A percentile compares a stretch with the other conserved stretches of the same genome.
These are phyloP conservation scores for Calephelis perditalis DNA, from an alignment of 2,888 invertebrate species.

Conservation along the genomic window DNA sequence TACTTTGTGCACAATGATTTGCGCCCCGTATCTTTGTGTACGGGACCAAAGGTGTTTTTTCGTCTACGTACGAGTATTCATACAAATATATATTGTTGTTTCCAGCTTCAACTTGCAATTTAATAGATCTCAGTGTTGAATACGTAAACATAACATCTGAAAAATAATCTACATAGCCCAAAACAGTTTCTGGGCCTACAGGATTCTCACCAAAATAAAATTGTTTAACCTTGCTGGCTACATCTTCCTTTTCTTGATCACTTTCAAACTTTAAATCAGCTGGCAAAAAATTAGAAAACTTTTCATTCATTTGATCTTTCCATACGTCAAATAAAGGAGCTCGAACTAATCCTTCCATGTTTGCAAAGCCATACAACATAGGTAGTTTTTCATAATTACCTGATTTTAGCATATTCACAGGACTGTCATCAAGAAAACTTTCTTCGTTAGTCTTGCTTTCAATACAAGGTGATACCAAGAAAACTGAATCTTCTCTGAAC, in stretches of 20 bases:
- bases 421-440: constrained; percentile 40
- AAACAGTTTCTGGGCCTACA: constrained; percentile 31
- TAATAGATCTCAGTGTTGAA: constrained; percentile 36
- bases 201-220: constrained; percentile 40
- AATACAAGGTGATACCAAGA: constrained; percentile 35
- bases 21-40: constrained; percentile 36
- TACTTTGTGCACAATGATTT: constrained; percentile 36
- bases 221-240: constrained; percentile 37
- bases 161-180: constrained; percentile 35
- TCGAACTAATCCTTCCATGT: constrained; percentile 42
- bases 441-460: constrained; percentile 32
- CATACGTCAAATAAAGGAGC: constrained; percentile 36
- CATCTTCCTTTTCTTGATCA: constrained; percentile 36
- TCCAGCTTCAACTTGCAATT: constrained; percentile 31
- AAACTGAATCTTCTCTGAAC: constrained; percentile 30
- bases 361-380: constrained; percentile 40
- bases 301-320: constrained; percentile 43
- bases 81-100: constrained; percentile 40
- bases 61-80: constrained; percentile 41
- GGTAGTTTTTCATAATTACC: constrained; percentile 39
- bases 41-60: constrained; percentile 32
- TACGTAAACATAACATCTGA: constrained; percentile 47
- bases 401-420: constrained; percentile 39
- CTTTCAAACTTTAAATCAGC: constrained; percentile 41
- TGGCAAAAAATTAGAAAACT: constrained; percentile 49